These are phyloP conservation scores for Myotis myotis DNA, from an alignment of 2,797 vertebrate genomes.

Conservation along the genomic window DNA sequence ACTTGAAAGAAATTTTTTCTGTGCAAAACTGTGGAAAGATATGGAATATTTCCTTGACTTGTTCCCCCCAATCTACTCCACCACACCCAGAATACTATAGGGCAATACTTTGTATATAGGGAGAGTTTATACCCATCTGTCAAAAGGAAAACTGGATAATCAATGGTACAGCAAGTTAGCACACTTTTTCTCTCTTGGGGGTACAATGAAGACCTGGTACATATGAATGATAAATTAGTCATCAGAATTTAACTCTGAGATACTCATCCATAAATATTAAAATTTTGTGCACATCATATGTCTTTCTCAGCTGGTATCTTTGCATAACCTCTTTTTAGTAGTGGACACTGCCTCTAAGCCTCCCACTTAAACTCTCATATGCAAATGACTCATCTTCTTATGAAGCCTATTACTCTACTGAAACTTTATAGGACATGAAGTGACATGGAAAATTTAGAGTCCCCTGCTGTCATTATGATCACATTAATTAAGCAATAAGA, in stretches of 20 bases:
- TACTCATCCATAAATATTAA: conserved; percentile 17
- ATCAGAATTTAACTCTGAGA: neutral
- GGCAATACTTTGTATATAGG: neutral
- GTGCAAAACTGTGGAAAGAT: neutral
- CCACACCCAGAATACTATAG: neutral
- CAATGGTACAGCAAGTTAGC: neutral
- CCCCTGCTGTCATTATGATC: conserved; percentile 63
- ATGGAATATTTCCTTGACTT: neutral
- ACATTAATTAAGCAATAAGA: conserved; percentile 76
- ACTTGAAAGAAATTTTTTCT: neutral
- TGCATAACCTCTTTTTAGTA: conserved; percentile 46
- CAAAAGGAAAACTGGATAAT: conserved; percentile 1
- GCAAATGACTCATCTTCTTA: conserved; percentile 60
- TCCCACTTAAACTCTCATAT: conserved; percentile 37
- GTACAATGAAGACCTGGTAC: neutral
- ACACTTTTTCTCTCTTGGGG: neutral
- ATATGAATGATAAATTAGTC: neutral
- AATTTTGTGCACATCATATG: neutral
- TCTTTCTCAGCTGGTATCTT: neutral
- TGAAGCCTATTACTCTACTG: conserved; percentile 61
- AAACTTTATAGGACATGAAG: conserved; percentile 71
- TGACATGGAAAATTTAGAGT: conserved; percentile 74
- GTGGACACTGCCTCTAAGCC: neutral
- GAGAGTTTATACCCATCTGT: neutral
- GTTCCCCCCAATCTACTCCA: neutral